Percentiles rank a stretch among this genome's conserved stretches.
Evolutionary conservation across 2,888 invertebrate species (phyloP).

Genomic region (Calephelis perditalis): DNA sequence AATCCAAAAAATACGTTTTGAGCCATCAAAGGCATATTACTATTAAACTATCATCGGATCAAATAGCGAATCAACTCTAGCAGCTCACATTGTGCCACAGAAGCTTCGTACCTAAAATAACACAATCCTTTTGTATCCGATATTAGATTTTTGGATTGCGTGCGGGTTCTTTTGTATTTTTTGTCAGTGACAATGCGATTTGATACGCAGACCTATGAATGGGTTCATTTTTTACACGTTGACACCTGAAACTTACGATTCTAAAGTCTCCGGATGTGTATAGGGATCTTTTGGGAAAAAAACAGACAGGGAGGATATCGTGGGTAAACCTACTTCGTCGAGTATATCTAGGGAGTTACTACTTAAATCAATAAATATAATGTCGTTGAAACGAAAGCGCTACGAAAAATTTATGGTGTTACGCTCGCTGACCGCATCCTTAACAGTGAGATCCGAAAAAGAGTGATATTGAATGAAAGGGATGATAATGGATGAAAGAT

Average conservation of each 20-base stretch:
- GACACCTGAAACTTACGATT: constrained; percentile 59
- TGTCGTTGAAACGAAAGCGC: too few species aligned
- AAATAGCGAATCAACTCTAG: constrained; percentile 1
- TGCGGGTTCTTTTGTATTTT: constrained; percentile 53
- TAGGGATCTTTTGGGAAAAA: too few species aligned
- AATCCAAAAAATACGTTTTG: too few species aligned
- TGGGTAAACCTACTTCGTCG: too few species aligned
- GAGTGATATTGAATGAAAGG: too few species aligned
- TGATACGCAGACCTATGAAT: constrained; percentile 67
- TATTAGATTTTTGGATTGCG: constrained; percentile 70
- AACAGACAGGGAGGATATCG: too few species aligned
- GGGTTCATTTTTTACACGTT: constrained; percentile 51
- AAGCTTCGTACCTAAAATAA: constrained; percentile 63
- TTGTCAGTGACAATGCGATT: constrained; percentile 44
- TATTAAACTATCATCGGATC: constrained; percentile 9
- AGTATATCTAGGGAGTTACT: too few species aligned
- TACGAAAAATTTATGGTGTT: too few species aligned
- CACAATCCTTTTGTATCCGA: constrained; percentile 50
- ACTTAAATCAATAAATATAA: too few species aligned
- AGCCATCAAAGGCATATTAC: background rate
- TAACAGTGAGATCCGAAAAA: too few species aligned
- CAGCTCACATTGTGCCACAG: constrained; percentile 33
- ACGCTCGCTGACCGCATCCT: too few species aligned
- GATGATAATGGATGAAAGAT: too few species aligned
- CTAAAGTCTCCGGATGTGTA: constrained; percentile 44